Conservation (phyloP, 2,797 vertebrate genomes). For the Pseudocheirus occidentalis region DNA sequence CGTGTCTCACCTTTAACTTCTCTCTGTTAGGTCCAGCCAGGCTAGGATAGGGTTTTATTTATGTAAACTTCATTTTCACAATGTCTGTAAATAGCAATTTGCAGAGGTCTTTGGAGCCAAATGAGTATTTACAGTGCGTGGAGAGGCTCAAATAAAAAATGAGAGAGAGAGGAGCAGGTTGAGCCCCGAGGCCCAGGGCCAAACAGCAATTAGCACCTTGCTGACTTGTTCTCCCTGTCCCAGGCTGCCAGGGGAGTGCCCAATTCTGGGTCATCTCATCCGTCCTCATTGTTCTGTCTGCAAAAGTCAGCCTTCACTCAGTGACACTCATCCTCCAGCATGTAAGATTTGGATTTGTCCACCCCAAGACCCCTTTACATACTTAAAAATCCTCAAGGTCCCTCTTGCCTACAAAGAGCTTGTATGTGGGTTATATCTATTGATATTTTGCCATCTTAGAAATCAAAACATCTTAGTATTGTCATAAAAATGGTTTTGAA, state of each 20-base stretch:
- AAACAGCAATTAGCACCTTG: slow-evolving; percentile 78
- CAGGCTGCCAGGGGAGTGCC: slow-evolving; percentile 24
- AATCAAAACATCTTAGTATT: not conserved
- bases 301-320: not conserved
- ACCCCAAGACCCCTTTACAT: not conserved
- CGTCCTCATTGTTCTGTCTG: not conserved
- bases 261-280: not conserved
- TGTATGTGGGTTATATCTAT: not conserved
- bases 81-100: slow-evolving; percentile 84
- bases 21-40: not conserved
- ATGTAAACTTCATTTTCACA: slow-evolving; percentile 74
- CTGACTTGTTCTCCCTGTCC: slow-evolving; percentile 53
- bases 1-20: not conserved
- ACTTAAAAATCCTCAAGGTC: not conserved
- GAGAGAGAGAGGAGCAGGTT: slow-evolving; percentile 21
- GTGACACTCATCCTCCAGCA: not conserved
- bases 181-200: slow-evolving; percentile 63
- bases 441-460: not conserved
- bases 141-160: not conserved
- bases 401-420: not conserved
- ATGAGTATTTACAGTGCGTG: slow-evolving; percentile 80
- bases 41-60: slow-evolving; percentile 57
- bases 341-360: not conserved
- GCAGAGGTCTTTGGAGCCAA: slow-evolving; percentile 80
- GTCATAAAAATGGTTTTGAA: not conserved